Base-by-base conservation (phyloP, 2,888 invertebrate species). In the Ectobius pallidus region DNA sequence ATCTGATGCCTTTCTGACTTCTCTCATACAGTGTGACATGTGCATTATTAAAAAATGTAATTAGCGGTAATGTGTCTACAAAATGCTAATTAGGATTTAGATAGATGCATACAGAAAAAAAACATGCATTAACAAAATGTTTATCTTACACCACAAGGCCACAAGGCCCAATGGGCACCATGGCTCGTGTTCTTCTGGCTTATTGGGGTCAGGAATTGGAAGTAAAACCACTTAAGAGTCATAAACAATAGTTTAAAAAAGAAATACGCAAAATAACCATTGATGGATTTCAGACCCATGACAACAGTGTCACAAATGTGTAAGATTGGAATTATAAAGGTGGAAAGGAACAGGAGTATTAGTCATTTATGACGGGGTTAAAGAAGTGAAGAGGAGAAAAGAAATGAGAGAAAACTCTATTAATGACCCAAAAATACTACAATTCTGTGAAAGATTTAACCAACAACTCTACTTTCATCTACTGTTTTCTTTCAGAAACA, bases 131-230 rank as follows among this genome's bases (percentile, higher is more conserved):
- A 39, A 46, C 44, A 27, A 22, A 22, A 65, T 27, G 46, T 65
- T 30, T 25, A 44, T 65, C 75, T 72, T 75, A 76, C 76, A 74
- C 70, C 62, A 73, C 20, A 70, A 58, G 16, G 75, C 76, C 55
- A 77, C 74, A n/a, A 75, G 73, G 72, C 81, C 80, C 86, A 93
- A 89, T 84, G 93, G 92, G 87, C 94, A 94, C 90, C 93, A 93
- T 86, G 92, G 92, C 87, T 94, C 94, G 87, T 94, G 94, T 90
- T 94, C 92, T 87, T 92, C 92, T 83, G 93, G 93, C 86, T 92
- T 92, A 85, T 91, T 89, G 83, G 93, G 93, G 86, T 93, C 91
- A 85, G 93, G 92, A 86, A 93, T 88, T 84, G 93, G 93, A 88
- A 93, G 87, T 83, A 91, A 70, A 25, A 67, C 61, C 25, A 73